Percentiles rank a stretch among this genome's conserved stretches.
These are phyloP conservation scores for Cephus sareptanus DNA, from an alignment of 2,888 invertebrate species.

Conservation along the genomic window DNA sequence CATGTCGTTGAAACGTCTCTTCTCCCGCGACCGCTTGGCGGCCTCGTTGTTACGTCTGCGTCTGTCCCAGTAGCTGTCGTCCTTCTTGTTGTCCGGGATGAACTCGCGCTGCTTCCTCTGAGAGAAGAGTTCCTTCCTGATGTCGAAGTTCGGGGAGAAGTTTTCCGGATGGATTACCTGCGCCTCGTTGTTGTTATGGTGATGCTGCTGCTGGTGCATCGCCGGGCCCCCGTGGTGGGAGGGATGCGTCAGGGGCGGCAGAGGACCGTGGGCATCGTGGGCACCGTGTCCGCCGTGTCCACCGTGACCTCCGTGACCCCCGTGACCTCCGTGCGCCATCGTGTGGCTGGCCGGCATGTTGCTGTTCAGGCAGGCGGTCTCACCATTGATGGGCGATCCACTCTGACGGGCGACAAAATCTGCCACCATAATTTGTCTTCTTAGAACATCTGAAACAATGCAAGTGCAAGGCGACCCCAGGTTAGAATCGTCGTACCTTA, in stretches of 20 bases:
- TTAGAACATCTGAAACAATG: slow-evolving; percentile 61
- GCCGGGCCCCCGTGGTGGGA: slow-evolving; percentile 49
- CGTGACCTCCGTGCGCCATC: slow-evolving; percentile 61
- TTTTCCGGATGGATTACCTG: slow-evolving; percentile 57
- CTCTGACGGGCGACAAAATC: slow-evolving; percentile 83
- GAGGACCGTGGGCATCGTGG: slow-evolving; percentile 47
- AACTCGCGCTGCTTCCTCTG: slow-evolving; percentile 95
- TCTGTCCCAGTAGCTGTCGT: slow-evolving; percentile 97
- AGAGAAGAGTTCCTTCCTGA: slow-evolving; percentile 85
- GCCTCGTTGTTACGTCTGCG: slow-evolving; percentile 96
- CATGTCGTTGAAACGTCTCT: slow-evolving; percentile 96
- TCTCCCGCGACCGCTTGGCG: slow-evolving; percentile 95
- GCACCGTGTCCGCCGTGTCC: slow-evolving; percentile 48
- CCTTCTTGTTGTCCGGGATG: slow-evolving; percentile 96
- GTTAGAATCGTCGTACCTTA: not conserved
- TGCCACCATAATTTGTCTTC: slow-evolving; percentile 81
- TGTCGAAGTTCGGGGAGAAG: slow-evolving; percentile 59
- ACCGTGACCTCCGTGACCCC: slow-evolving; percentile 37
- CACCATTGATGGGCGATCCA: slow-evolving; percentile 77
- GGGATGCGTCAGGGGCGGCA: slow-evolving; percentile 57
- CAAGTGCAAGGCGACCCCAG: not conserved
- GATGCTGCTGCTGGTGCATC: slow-evolving; percentile 30
- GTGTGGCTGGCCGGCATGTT: slow-evolving; percentile 62
- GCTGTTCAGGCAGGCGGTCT: slow-evolving; percentile 72
- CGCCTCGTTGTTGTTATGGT: slow-evolving; percentile 61